Percentiles rank a stretch among this genome's conserved stretches.
These are phyloP conservation scores for Drosophila pachea DNA, from an alignment of 1,140 invertebrate species.

Conservation along the genomic window DNA sequence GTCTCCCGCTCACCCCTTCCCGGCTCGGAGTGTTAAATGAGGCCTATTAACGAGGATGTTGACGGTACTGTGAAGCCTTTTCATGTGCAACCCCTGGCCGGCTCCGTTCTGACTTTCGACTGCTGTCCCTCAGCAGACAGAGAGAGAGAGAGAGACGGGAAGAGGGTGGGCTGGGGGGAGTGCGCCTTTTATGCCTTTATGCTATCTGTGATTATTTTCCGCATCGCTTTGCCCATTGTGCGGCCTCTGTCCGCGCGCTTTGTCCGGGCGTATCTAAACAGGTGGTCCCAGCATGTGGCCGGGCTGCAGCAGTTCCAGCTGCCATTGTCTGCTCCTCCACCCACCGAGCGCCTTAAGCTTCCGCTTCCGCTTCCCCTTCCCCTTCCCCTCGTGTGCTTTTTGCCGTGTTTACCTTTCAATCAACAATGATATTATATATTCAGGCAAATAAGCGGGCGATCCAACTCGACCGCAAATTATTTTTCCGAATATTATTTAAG, in stretches of 20 bases:
- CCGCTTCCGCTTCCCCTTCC: constrained; percentile 2
- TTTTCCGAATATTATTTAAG: constrained; percentile 33
- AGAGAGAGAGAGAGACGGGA: too few relatives aligned
- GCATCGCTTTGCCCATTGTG: constrained; percentile 72
- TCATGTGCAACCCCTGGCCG: constrained; percentile 44
- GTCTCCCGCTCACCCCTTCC: background rate
- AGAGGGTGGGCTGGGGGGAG: too few relatives aligned
- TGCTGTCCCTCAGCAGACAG: constrained; percentile 3
- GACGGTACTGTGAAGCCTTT: constrained; percentile 54
- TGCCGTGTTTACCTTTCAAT: constrained; percentile 73
- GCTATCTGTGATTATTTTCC: constrained; percentile 77
- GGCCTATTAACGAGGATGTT: constrained; percentile 68
- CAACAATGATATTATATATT: constrained; percentile 62
- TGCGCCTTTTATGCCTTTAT: constrained; percentile 65
- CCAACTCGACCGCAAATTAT: constrained; percentile 68
- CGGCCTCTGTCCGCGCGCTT: constrained; percentile 37
- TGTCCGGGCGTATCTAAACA: constrained; percentile 71
- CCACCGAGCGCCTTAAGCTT: background rate
- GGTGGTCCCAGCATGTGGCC: constrained; percentile 73
- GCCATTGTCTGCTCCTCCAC: constrained; percentile 34
- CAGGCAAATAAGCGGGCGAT: constrained; percentile 39
- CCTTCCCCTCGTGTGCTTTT: constrained; percentile 4
- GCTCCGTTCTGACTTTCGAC: constrained; percentile 12
- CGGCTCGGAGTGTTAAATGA: constrained; percentile 55
- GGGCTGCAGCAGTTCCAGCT: constrained; percentile 33